Evolutionary conservation across 37 sponge, comb jelly and placozoan genomes (phyloP), one percentile per base, ranked within the genome.

Genomic region (Lycopodina hypogea): DNA sequence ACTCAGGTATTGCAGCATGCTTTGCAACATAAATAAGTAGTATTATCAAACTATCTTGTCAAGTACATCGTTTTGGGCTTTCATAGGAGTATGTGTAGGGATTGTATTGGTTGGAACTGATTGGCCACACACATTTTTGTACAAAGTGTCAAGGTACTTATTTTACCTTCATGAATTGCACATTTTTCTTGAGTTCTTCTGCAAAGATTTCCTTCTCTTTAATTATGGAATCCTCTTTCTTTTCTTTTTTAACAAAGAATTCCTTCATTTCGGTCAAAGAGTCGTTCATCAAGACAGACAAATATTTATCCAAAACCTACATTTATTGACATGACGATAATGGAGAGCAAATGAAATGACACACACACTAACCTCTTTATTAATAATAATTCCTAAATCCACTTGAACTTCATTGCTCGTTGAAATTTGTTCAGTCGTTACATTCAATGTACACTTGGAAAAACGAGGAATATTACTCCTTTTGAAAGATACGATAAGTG

Each of bases 251-350:
- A 28, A 55, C 59, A 29, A 80, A 59, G 45, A 70, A 40, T 29
- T 80, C 61, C 45, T 80, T 80, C 69, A 79, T 68, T 0, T 79
- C 79, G 53, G 12, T 66, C 80, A 80, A 36, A 15, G 71, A 45
- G 42, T 69, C 80, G 38, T 39, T 69, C 1, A 80, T 29, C 39
- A 70, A 70, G 18, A 80, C 80, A 2, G 56, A 24, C 41, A 80
- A 18, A 38, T 71, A 71, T 15, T 42, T 18, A 36, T 80, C 80
- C 45, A 80, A 56, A 9, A 80, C 71, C 80, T 80, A 33, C 12
- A 28, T 60, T 15, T 17, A 60, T 17, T 17, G 14, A 29, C 17
- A 15, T 12, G 4, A 7, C 12, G 6, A 15, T 60, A 23, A 4
- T 9, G 9, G 9, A 30, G 4, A 59, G 60, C 18, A 59, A 6